A percentile compares a stretch with the other conserved stretches of the same genome.
Conservation (phyloP, 2,113 vertebrate genomes). For the Grammomys dolichurus region DNA sequence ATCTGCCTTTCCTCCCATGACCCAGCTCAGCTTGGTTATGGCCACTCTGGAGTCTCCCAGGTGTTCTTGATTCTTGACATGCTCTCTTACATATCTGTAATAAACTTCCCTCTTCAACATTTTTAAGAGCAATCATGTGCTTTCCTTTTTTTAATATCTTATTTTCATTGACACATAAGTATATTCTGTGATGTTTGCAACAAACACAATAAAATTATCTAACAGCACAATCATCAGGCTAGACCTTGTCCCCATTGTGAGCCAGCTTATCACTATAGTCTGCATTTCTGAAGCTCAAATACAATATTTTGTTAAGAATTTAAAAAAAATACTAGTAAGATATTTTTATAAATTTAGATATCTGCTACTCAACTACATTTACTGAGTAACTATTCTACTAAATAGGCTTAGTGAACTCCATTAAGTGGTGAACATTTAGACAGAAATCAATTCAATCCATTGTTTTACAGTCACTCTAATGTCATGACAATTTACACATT, state of each 20-base stretch:
- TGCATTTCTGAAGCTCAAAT: background rate
- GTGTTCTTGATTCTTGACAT: background rate
- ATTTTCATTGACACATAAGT: background rate
- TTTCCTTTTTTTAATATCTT: background rate
- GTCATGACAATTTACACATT: background rate
- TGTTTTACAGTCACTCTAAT: background rate
- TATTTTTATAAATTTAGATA: background rate
- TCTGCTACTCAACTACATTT: background rate
- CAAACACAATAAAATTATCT: background rate
- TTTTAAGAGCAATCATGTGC: background rate
- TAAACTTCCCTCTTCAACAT: background rate
- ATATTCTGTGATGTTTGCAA: background rate
- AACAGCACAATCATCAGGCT: background rate
- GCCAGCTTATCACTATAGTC: background rate
- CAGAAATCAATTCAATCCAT: background rate
- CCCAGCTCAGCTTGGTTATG: too few relatives aligned
- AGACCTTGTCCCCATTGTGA: background rate
- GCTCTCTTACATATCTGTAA: background rate
- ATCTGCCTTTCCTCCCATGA: too few relatives aligned
- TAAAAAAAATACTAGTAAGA: constrained; percentile 17
- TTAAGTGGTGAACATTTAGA: background rate
- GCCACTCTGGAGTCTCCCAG: too few relatives aligned
- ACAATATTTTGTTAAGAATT: background rate
- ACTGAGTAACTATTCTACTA: background rate
- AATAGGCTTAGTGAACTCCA: background rate